Conservation (phyloP, 2,888 invertebrate genomes). For the Cryptus armator region DNA sequence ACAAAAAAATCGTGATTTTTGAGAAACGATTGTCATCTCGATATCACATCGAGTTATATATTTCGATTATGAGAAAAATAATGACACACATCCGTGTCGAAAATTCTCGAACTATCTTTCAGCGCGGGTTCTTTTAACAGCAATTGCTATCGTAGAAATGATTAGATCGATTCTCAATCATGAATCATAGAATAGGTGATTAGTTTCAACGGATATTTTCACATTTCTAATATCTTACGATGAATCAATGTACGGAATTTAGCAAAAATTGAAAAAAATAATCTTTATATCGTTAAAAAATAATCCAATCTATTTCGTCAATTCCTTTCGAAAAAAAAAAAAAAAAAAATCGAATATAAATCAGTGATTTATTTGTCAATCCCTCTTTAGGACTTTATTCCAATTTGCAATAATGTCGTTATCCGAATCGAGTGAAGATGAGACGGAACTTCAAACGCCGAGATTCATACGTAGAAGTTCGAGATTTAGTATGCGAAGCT, state of each 20-base stretch:
- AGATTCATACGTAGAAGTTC: conserved; percentile 73
- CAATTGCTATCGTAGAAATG: too few relatives aligned
- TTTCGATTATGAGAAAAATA: background rate
- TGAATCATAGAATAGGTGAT: too few relatives aligned
- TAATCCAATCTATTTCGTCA: background rate
- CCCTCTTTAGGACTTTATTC: background rate
- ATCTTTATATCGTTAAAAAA: too few relatives aligned
- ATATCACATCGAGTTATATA: background rate
- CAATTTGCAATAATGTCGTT: conserved; percentile 68
- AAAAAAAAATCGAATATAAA: background rate
- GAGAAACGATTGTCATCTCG: conserved; percentile 4
- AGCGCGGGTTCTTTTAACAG: too few relatives aligned
- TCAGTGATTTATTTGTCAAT: background rate
- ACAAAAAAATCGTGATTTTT: conserved; percentile 7
- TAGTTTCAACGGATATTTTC: too few relatives aligned
- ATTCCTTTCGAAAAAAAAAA: background rate
- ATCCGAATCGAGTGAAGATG: conserved; percentile 77
- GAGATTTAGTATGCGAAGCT: conserved; percentile 68
- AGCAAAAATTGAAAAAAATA: too few relatives aligned
- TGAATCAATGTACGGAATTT: too few relatives aligned
- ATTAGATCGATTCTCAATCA: too few relatives aligned
- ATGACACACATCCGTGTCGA: background rate
- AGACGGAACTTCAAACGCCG: conserved; percentile 72
- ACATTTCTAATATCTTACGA: too few relatives aligned
- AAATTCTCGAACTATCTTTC: background rate